phyloP scores from a whole-genome alignment of 2,888 invertebrate genomes.

The Drosophila nr. perissopoda region DNA sequence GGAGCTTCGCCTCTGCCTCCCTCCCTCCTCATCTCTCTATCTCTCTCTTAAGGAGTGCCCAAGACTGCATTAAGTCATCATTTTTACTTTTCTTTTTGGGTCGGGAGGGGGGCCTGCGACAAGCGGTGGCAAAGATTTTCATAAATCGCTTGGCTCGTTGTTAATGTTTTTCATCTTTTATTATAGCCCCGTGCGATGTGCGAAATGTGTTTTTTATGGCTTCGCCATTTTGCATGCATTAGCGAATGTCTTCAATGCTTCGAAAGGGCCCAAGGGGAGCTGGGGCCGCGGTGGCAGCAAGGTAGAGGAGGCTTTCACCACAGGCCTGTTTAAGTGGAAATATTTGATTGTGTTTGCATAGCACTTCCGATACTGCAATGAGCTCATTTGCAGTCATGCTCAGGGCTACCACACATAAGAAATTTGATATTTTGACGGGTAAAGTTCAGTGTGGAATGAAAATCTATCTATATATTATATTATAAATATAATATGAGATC shows the following conservation, averaged over 20 bases:
- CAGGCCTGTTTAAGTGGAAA: conserved; percentile 53
- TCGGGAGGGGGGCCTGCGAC: neutral
- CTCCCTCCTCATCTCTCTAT: neutral
- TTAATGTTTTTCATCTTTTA: conserved; percentile 74
- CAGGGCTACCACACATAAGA: neutral
- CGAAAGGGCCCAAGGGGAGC: neutral
- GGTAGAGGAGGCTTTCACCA: conserved; percentile 7
- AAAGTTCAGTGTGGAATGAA: neutral
- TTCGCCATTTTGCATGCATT: conserved; percentile 79
- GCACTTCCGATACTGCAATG: conserved; percentile 61
- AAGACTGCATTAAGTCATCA: conserved; percentile 74
- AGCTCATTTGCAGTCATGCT: conserved; percentile 10
- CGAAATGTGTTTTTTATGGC: conserved; percentile 77
- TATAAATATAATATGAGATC: neutral
- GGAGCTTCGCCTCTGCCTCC: neutral
- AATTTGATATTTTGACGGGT: conserved; percentile 3
- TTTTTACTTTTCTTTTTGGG: conserved; percentile 55
- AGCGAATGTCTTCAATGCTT: conserved; percentile 43
- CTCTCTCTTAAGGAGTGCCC: conserved; percentile 34
- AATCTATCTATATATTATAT: neutral
- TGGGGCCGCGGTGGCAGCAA: neutral
- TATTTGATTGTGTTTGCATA: conserved; percentile 70
- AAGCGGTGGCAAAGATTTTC: conserved; percentile 57
- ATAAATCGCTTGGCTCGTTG: conserved; percentile 70
- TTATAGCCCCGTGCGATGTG: conserved; percentile 46